Conservation (phyloP, 2,888 invertebrate species). For the Ophion costatus region DNA sequence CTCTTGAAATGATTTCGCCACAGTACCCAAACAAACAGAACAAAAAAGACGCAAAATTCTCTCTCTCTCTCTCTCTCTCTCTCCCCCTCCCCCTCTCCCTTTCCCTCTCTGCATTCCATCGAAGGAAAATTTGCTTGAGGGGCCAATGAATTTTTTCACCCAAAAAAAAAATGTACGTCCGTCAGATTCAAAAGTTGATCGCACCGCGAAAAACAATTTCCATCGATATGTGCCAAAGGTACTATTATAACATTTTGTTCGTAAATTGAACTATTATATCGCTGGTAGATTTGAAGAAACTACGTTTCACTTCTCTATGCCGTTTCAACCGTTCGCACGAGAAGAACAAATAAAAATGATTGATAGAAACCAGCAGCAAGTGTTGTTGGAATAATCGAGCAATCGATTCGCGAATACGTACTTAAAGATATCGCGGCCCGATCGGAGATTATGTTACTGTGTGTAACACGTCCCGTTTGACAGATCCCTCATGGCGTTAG, state of each 20-base stretch:
- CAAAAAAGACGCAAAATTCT: conserved; percentile 32
- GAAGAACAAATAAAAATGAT: no score
- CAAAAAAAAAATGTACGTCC: no score
- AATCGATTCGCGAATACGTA: not conserved
- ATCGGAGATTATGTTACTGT: conserved; percentile 24
- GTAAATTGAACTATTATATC: no score
- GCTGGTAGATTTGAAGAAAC: no score
- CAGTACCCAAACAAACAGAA: conserved; percentile 50
- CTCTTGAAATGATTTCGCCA: conserved; percentile 39
- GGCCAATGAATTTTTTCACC: not conserved
- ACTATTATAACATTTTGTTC: no score
- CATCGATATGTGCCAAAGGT: no score
- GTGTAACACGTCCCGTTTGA: conserved; percentile 40
- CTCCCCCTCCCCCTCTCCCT: not conserved
- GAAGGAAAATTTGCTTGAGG: not conserved
- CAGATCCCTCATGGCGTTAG: conserved; percentile 37
- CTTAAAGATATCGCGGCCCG: not conserved
- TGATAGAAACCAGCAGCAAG: no score
- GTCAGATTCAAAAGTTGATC: no score
- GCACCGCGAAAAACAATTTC: no score
- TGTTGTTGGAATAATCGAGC: not conserved
- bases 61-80: conserved; percentile 5
- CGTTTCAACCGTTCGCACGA: no score
- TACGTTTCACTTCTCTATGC: no score
- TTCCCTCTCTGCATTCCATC: not conserved